Percentiles rank a stretch among this genome's conserved stretches.
phyloP scores from a whole-genome alignment of 1,140 invertebrate genomes.

The Drosophila kepulauana region DNA sequence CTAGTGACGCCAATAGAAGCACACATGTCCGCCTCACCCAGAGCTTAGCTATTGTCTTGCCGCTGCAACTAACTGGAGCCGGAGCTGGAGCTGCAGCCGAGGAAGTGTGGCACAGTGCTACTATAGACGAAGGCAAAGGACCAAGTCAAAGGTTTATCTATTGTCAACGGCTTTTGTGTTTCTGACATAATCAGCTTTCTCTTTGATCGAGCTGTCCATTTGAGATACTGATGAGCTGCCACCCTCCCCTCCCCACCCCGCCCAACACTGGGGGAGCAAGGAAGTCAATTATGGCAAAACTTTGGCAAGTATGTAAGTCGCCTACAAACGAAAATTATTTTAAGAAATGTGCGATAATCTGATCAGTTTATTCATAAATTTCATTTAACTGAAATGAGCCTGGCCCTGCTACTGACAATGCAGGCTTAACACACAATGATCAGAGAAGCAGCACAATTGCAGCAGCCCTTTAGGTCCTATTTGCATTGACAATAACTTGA shows the following conservation, averaged over 20 bases:
- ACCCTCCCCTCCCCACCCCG: neutral
- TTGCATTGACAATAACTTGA: constrained; percentile 44
- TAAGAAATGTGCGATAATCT: no score
- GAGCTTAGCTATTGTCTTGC: constrained; percentile 49
- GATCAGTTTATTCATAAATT: no score
- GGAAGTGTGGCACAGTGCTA: neutral
- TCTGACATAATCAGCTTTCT: constrained; percentile 65
- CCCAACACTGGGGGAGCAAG: neutral
- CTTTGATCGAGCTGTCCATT: constrained; percentile 57
- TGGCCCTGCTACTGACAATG: constrained; percentile 1
- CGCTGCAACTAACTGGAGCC: constrained; percentile 13
- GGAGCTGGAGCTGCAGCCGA: constrained; percentile 11
- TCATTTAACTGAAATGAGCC: no score
- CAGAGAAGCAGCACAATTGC: constrained; percentile 15
- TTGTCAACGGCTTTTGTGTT: constrained; percentile 77
- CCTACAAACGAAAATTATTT: no score
- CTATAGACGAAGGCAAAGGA: no score
- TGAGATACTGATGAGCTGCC: constrained; percentile 40
- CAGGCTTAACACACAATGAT: constrained; percentile 18
- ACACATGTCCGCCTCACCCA: constrained; percentile 33
- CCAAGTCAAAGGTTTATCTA: constrained; percentile 79
- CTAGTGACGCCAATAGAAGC: constrained; percentile 26
- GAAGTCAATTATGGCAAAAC: constrained; percentile 49
- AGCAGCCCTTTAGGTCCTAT: constrained; percentile 11
- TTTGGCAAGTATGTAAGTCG: neutral